phyloP scores from a whole-genome alignment of 1,140 invertebrate species.

The Lepidurus couesii region DNA sequence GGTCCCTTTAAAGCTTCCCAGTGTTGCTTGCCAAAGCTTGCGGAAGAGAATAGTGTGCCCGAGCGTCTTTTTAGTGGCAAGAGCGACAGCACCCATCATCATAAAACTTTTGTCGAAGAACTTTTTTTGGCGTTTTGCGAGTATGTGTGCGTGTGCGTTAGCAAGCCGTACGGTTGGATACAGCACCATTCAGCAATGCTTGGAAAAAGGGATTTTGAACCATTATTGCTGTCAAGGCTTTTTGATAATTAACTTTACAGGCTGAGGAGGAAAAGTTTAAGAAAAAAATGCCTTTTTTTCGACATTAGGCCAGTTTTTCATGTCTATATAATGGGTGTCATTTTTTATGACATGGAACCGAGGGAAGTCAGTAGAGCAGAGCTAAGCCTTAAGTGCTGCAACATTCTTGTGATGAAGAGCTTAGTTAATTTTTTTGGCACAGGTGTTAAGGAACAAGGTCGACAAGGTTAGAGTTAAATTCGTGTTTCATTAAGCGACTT shows the following conservation, averaged over 20 bases:
- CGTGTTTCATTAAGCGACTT: no score
- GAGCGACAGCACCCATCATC: background rate
- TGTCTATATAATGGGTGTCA: background rate
- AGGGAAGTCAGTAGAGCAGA: background rate
- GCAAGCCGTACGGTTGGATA: no score
- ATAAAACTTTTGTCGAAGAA: slow-evolving; percentile 1
- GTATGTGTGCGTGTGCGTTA: background rate
- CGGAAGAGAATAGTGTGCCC: background rate
- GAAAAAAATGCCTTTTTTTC: background rate
- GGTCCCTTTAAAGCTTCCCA: background rate
- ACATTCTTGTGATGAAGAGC: background rate
- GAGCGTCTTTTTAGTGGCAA: background rate
- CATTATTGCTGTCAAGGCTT: background rate
- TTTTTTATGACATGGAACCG: background rate
- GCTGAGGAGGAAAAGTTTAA: background rate
- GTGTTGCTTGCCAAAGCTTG: background rate
- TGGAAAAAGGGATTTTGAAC: background rate
- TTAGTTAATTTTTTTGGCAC: background rate
- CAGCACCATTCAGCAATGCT: no score
- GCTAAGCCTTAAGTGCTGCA: background rate
- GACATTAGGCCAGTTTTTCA: background rate
- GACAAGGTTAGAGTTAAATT: background rate
- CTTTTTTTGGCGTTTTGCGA: background rate
- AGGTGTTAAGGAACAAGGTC: background rate
- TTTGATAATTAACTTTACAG: background rate